These are phyloP conservation scores for Typhlomys cinereus DNA, from an alignment of 2,113 vertebrate genomes.

Conservation along the genomic window DNA sequence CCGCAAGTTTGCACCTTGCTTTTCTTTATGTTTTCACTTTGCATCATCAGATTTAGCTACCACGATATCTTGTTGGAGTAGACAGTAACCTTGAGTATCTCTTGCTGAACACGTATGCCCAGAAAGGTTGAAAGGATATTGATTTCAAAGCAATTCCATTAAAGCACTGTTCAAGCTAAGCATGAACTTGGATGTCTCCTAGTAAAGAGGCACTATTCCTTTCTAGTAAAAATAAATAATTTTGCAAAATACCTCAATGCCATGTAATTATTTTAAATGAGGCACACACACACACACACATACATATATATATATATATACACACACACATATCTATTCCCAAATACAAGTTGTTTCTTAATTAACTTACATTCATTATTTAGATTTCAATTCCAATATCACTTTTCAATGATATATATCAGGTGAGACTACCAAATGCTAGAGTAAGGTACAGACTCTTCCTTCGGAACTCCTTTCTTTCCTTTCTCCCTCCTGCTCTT, in stretches of 20 bases:
- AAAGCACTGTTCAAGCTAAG: conserved; percentile 41
- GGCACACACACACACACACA: background rate
- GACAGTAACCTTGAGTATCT: conserved; percentile 3
- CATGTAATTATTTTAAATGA: conserved; percentile 14
- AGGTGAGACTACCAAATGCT: background rate
- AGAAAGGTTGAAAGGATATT: conserved; percentile 40
- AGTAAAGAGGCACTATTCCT: conserved; percentile 26
- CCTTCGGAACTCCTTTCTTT: fast-evolving
- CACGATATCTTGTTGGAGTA: background rate
- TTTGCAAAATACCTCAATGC: background rate
- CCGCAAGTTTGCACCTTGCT: conserved; percentile 24
- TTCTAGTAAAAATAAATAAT: conserved; percentile 10
- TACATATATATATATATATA: background rate
- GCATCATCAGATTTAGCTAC: conserved; percentile 9
- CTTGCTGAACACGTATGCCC: background rate
- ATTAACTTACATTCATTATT: background rate
- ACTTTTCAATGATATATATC: background rate
- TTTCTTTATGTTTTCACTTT: conserved; percentile 18
- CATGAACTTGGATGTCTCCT: conserved; percentile 31
- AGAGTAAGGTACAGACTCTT: background rate
- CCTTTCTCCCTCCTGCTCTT: background rate
- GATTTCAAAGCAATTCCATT: conserved; percentile 55
- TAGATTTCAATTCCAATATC: background rate
- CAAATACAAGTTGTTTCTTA: background rate
- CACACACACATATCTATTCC: background rate